Evolutionary conservation across 2,113 vertebrate species (phyloP).

Genomic region (Balaeniceps rex): DNA sequence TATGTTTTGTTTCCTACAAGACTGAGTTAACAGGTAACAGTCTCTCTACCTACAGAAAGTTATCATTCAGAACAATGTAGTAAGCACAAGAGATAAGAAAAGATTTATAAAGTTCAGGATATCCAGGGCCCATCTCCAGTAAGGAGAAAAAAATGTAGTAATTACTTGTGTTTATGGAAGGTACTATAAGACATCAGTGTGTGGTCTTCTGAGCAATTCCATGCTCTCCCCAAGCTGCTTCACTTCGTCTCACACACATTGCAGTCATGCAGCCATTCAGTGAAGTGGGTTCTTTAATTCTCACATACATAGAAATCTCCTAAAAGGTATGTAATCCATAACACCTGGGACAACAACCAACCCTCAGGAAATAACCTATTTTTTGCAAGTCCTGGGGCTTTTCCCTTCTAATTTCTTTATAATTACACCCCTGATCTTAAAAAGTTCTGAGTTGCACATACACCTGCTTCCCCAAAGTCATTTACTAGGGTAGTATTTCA

Average conservation of each 20-base stretch:
- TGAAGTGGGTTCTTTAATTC: background rate
- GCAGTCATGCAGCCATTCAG: background rate
- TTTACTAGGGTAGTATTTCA: background rate
- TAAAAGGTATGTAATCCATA: background rate
- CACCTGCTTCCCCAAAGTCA: background rate
- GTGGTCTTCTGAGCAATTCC: background rate
- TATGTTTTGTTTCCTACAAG: background rate
- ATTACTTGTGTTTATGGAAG: background rate
- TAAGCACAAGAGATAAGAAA: background rate
- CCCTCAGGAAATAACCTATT: slow-evolving; percentile 1
- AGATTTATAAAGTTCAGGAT: background rate
- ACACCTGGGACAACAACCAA: background rate
- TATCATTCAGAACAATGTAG: background rate
- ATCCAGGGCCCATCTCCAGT: background rate
- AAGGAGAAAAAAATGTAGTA: background rate
- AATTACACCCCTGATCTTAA: background rate
- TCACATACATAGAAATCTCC: background rate
- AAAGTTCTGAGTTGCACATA: background rate
- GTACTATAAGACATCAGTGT: background rate
- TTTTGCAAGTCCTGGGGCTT: background rate
- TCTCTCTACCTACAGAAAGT: background rate
- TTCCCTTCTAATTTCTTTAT: background rate
- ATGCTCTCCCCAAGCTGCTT: background rate
- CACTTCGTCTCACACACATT: background rate
- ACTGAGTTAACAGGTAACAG: background rate